phyloP scores from a whole-genome alignment of 2,888 invertebrate genomes.

The Caprella mutica region DNA sequence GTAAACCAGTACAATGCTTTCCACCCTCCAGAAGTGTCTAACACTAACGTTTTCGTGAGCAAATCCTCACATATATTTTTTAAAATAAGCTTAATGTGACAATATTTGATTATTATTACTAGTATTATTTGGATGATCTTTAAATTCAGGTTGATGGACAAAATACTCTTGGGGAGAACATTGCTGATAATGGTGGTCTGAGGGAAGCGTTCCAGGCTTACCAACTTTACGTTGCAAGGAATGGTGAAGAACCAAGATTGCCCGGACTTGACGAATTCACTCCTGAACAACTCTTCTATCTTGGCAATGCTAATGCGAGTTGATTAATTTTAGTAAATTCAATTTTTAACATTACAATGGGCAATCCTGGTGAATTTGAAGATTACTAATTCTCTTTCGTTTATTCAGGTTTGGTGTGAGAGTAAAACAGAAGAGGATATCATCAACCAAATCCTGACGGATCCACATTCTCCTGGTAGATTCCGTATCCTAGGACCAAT shows the following conservation, averaged over 20 bases:
- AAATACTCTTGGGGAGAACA: constrained; percentile 64
- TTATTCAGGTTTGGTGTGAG: constrained; percentile 30
- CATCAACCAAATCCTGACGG: constrained; percentile 9
- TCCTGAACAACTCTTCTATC: constrained; percentile 71
- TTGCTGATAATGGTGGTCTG: constrained; percentile 81
- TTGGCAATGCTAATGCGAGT: constrained; percentile 73
- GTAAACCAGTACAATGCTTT: constrained; percentile 74
- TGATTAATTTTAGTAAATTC: too few species aligned
- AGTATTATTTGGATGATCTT: too few species aligned
- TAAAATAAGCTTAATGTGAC: too few species aligned
- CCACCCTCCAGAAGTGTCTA: constrained; percentile 54
- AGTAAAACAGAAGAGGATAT: constrained; percentile 9
- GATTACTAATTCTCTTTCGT: too few species aligned
- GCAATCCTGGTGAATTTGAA: too few species aligned
- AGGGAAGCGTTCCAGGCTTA: constrained; percentile 85
- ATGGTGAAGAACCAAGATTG: constrained; percentile 51
- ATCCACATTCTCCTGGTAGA: constrained; percentile 68
- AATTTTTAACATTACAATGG: too few species aligned
- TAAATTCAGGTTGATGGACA: constrained; percentile 70
- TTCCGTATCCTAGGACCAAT: constrained; percentile 75
- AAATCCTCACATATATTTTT: too few species aligned
- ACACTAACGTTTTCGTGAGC: too few species aligned
- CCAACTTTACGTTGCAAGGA: constrained; percentile 40
- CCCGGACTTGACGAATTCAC: constrained; percentile 60
- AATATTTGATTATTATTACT: too few species aligned